phyloP scores from a whole-genome alignment of 2,888 invertebrate genomes.

The Torymus tubicola region DNA sequence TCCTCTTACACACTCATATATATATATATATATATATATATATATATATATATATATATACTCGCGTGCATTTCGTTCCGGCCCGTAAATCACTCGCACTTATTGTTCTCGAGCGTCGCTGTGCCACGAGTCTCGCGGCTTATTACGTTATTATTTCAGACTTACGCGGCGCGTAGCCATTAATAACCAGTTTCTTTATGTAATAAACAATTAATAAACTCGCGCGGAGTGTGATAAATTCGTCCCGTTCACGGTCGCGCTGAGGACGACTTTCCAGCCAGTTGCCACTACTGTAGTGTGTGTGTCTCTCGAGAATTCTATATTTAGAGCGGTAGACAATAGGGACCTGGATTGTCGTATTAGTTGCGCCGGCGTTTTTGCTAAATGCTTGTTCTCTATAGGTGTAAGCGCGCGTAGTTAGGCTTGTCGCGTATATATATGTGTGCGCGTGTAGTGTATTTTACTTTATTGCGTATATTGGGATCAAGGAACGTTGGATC shows the following conservation, averaged over 20 bases:
- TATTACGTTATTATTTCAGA: slow-evolving; percentile 38
- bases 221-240: slow-evolving; percentile 4
- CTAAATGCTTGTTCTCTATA: too few relatives aligned
- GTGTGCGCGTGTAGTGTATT: too few relatives aligned
- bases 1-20: too few relatives aligned
- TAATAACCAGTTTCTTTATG: slow-evolving; percentile 43
- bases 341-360: too few relatives aligned
- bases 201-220: slow-evolving; percentile 43
- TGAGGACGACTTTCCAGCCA: slow-evolving; percentile 1
- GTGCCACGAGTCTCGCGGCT: not conserved
- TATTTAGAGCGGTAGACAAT: too few relatives aligned
- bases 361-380: too few relatives aligned
- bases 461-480: too few relatives aligned
- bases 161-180: not conserved
- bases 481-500: too few relatives aligned
- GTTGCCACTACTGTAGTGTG: not conserved
- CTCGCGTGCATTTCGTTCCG: not conserved
- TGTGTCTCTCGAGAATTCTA: not conserved
- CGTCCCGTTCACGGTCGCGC: not conserved
- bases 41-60: slow-evolving; percentile 8
- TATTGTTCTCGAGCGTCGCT: slow-evolving; percentile 9
- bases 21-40: slow-evolving; percentile 10
- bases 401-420: too few relatives aligned
- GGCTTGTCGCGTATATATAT: too few relatives aligned
- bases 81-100: slow-evolving; percentile 33